Conservation (phyloP, 1,140 invertebrate genomes). For the Achroia grisella region DNA sequence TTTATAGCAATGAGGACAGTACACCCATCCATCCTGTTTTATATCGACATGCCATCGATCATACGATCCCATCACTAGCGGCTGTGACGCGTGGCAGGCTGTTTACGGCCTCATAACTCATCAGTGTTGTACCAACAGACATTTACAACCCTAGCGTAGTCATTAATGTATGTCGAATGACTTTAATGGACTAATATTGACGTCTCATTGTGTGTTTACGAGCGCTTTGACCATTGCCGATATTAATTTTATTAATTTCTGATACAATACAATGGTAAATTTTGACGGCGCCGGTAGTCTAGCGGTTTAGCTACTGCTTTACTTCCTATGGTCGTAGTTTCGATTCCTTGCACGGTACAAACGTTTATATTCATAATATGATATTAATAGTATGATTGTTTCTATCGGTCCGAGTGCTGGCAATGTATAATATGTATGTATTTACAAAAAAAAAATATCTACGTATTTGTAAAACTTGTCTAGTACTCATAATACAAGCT, state of each 20-base stretch:
- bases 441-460: too few relatives aligned
- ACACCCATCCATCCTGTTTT: conserved; percentile 1
- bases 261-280: neutral
- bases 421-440: too few relatives aligned
- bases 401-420: too few relatives aligned
- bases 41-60: conserved; percentile 31
- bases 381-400: too few relatives aligned
- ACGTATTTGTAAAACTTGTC: too few relatives aligned
- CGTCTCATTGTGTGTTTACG: conserved; percentile 22
- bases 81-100: conserved; percentile 26
- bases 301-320: too few relatives aligned
- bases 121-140: conserved; percentile 36
- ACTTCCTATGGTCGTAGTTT: too few relatives aligned
- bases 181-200: conserved; percentile 46
- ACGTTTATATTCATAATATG: too few relatives aligned
- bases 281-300: too few relatives aligned
- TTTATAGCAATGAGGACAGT: neutral
- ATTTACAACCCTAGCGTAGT: conserved; percentile 37
- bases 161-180: conserved; percentile 48
- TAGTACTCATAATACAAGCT: too few relatives aligned
- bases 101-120: conserved; percentile 51
- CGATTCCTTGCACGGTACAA: too few relatives aligned
- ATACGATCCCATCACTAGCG: conserved; percentile 21
- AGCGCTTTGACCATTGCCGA: conserved; percentile 17
- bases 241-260: conserved; percentile 14